Conservation (phyloP, 2,888 invertebrate genomes). For the Drosophila infuscata region DNA sequence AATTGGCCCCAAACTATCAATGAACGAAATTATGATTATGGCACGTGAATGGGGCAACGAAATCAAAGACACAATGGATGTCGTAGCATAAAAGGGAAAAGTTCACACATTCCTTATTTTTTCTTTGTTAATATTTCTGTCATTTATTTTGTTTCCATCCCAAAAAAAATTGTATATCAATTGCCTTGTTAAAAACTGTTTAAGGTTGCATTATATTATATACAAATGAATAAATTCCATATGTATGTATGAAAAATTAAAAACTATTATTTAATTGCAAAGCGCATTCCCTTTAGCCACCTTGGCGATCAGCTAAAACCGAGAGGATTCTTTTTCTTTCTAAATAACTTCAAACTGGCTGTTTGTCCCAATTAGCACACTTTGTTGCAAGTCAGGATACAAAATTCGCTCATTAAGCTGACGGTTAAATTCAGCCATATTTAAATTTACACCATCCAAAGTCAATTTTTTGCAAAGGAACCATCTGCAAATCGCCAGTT, state of each 20-base stretch:
- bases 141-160: slow-evolving; percentile 37
- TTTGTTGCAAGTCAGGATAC: background rate
- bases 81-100: slow-evolving; percentile 40
- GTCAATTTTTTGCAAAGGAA: background rate
- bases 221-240: slow-evolving; percentile 51
- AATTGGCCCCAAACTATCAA: slow-evolving; percentile 82
- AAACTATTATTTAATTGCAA: background rate
- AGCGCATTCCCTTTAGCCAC: background rate
- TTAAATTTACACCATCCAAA: background rate
- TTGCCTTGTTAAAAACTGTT: slow-evolving; percentile 36
- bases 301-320: background rate
- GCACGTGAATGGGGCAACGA: slow-evolving; percentile 83
- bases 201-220: slow-evolving; percentile 41
- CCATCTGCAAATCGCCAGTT: background rate
- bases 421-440: background rate
- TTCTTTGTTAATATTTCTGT: slow-evolving; percentile 55
- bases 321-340: background rate
- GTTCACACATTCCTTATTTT: slow-evolving; percentile 24
- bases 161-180: slow-evolving; percentile 25
- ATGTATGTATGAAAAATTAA: slow-evolving; percentile 24
- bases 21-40: slow-evolving; percentile 83
- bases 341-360: no score
- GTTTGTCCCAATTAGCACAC: background rate
- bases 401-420: background rate
- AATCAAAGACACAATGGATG: slow-evolving; percentile 74